phyloP scores from a whole-genome alignment of 2,888 invertebrate species.

The Ichneumoninae sp. region DNA sequence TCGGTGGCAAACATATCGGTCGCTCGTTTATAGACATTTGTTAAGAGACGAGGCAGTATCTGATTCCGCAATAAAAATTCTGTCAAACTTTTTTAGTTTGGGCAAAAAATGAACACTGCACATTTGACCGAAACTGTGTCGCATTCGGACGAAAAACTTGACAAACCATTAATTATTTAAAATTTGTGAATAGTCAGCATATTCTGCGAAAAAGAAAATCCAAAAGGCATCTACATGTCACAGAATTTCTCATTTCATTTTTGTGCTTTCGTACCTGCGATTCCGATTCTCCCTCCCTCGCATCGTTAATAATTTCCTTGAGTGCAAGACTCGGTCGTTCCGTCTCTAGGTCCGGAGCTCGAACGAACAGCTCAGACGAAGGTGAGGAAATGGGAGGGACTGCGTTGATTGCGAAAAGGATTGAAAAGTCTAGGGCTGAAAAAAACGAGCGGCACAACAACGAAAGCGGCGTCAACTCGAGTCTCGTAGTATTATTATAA shows the following conservation, averaged over 20 bases:
- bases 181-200: no score
- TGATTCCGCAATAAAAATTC: no score
- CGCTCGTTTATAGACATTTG: no score
- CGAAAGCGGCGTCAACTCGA: conserved; percentile 22
- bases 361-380: neutral
- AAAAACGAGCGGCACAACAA: conserved; percentile 34
- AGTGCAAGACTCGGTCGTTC: neutral
- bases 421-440: neutral
- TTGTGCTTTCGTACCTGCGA: neutral
- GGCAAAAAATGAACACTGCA: neutral
- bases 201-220: no score
- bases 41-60: no score
- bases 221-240: no score
- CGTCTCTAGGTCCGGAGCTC: neutral
- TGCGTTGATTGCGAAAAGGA: neutral
- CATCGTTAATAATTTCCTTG: neutral
- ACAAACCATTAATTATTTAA: no score
- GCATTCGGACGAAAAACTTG: no score
- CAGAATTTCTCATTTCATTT: neutral
- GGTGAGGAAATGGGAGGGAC: neutral
- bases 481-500: conserved; percentile 25
- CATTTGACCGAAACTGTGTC: neutral
- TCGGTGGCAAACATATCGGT: no score
- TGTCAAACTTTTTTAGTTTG: neutral
- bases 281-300: neutral